Evolutionary conservation across 2,888 invertebrate genomes (phyloP).

Genomic region (Cerastis leucographa): DNA sequence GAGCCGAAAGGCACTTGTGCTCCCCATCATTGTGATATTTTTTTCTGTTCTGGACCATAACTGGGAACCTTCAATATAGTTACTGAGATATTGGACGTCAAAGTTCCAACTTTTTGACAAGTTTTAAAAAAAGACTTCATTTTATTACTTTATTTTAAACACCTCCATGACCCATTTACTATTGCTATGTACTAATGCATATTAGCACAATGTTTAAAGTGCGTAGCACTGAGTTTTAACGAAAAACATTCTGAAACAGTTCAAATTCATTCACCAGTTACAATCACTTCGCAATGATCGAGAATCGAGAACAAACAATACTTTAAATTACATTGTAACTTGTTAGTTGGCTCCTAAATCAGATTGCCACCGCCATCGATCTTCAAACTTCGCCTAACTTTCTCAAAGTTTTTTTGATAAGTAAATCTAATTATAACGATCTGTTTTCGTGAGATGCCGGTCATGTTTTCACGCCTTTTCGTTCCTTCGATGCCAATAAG

Average conservation of each 20-base stretch:
- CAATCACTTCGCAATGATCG: neutral
- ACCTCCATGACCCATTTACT: too few species aligned
- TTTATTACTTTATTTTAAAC: too few species aligned
- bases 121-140: too few species aligned
- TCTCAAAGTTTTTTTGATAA: constrained; percentile 53
- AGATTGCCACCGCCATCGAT: constrained; percentile 50
- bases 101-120: too few species aligned
- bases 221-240: too few species aligned
- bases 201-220: too few species aligned
- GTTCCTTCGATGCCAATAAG: neutral
- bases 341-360: constrained; percentile 45
- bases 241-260: neutral
- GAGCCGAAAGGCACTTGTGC: too few species aligned
- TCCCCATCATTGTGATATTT: too few species aligned
- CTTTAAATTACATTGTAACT: constrained; percentile 45
- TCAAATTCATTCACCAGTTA: neutral
- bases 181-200: too few species aligned
- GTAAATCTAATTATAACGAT: constrained; percentile 58
- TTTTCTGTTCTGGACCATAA: too few species aligned
- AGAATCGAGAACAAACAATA: constrained; percentile 17
- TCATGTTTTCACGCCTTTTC: constrained; percentile 38
- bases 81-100: too few species aligned
- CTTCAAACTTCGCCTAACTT: constrained; percentile 36
- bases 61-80: too few species aligned
- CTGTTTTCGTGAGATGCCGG: constrained; percentile 38